Percentiles rank a stretch among this genome's conserved stretches.
These are phyloP conservation scores for Pyrrhia umbra DNA, from an alignment of 2,888 invertebrate genomes.

Conservation along the genomic window DNA sequence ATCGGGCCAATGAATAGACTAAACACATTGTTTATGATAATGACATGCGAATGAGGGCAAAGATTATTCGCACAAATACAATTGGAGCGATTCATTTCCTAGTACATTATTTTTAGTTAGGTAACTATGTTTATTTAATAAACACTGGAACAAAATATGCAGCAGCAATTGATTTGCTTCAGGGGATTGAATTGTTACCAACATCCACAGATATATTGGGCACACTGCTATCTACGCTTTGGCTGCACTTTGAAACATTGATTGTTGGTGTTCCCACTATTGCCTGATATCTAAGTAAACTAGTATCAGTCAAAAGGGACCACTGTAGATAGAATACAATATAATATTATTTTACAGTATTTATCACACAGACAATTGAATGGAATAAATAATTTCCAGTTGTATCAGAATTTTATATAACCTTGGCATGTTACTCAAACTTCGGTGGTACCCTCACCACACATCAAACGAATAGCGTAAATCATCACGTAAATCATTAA, in stretches of 20 bases:
- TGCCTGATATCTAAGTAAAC: conserved; percentile 8
- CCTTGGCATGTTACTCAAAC: background rate
- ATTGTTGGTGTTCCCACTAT: conserved; percentile 6
- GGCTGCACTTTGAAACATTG: conserved; percentile 3
- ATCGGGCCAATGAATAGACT: background rate
- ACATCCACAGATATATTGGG: conserved; percentile 2
- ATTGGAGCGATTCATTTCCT: conserved; percentile 26
- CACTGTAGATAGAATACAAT: background rate
- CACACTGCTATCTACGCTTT: background rate
- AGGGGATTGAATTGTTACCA: background rate
- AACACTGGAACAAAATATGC: background rate
- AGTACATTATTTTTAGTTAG: conserved; percentile 3
- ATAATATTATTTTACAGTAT: conserved; percentile 18
- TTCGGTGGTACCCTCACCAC: background rate
- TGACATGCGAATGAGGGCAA: conserved; percentile 21
- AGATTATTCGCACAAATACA: conserved; percentile 33
- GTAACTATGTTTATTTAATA: background rate
- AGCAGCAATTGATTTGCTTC: conserved; percentile 1
- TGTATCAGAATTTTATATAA: conserved; percentile 24
- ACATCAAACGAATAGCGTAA: background rate
- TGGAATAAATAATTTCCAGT: conserved; percentile 42
- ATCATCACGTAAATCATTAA: background rate
- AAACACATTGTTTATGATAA: conserved; percentile 16
- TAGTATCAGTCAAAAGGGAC: conserved; percentile 8
- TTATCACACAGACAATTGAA: conserved; percentile 16